These are phyloP conservation scores for Crioceris asparagi DNA, from an alignment of 2,888 invertebrate genomes.

Conservation along the genomic window DNA sequence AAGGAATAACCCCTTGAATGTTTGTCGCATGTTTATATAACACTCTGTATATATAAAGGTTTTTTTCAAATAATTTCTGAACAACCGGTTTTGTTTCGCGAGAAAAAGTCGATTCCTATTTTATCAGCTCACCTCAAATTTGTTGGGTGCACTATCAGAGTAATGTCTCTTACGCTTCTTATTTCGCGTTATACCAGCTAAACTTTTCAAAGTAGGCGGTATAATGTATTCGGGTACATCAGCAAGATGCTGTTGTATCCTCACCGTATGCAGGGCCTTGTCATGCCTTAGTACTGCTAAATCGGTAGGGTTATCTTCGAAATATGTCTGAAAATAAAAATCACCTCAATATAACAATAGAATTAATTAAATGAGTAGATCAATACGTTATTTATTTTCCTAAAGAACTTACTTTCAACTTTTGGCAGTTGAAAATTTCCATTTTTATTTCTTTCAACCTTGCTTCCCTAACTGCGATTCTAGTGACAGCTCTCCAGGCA, in stretches of 20 bases:
- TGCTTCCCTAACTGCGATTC: constrained; percentile 87
- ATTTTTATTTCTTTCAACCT: constrained; percentile 89
- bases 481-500: constrained; percentile 90
- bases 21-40: too few relatives aligned
- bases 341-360: not conserved
- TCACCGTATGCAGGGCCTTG: constrained; percentile 75
- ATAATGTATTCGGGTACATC: constrained; percentile 91
- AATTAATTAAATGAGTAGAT: not conserved
- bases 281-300: constrained; percentile 75
- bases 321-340: constrained; percentile 57
- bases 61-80: not conserved
- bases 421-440: constrained; percentile 86
- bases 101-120: not conserved
- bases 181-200: constrained; percentile 42
- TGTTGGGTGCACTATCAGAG: constrained; percentile 24
- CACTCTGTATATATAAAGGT: too few relatives aligned
- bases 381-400: not conserved
- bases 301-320: constrained; percentile 86
- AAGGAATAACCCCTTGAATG: too few relatives aligned
- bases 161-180: constrained; percentile 26
- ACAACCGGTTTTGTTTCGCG: too few relatives aligned
- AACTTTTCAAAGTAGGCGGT: constrained; percentile 61
- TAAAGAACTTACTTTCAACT: constrained; percentile 55
- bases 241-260: constrained; percentile 71
- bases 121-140: constrained; percentile 18